These are phyloP conservation scores for Tenualosa ilisha DNA, from an alignment of 2,797 vertebrate species.

Conservation along the genomic window DNA sequence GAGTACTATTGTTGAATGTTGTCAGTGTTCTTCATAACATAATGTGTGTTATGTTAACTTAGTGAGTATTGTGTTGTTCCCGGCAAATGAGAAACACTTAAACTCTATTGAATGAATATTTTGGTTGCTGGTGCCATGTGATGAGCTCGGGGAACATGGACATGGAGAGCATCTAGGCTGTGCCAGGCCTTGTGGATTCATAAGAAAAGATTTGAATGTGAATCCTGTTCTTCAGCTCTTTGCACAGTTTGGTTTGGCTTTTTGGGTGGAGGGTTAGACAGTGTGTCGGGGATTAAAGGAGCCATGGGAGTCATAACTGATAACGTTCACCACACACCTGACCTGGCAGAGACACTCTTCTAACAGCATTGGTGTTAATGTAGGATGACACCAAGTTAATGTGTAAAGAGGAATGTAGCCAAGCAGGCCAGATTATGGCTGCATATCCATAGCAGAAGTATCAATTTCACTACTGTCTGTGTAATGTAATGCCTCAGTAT, in stretches of 20 bases:
- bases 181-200: too few species aligned
- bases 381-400: not conserved
- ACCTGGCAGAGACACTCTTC: too few species aligned
- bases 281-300: too few species aligned
- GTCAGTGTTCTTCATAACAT: not conserved
- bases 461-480: not conserved
- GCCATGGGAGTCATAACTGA: too few species aligned
- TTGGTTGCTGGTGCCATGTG: not conserved
- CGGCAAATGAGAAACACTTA: not conserved
- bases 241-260: too few species aligned
- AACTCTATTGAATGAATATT: not conserved
- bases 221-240: too few species aligned
- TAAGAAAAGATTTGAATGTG: too few species aligned
- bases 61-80: not conserved
- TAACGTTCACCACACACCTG: too few species aligned
- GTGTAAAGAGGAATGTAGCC: not conserved
- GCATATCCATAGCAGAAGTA: not conserved
- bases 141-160: not conserved
- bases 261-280: too few species aligned
- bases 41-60: not conserved
- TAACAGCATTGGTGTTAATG: not conserved
- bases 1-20: not conserved
- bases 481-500: not conserved
- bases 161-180: too few species aligned
- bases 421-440: not conserved